These are phyloP conservation scores for Hyppa rectilinea DNA, from an alignment of 2,888 invertebrate genomes.

Conservation along the genomic window DNA sequence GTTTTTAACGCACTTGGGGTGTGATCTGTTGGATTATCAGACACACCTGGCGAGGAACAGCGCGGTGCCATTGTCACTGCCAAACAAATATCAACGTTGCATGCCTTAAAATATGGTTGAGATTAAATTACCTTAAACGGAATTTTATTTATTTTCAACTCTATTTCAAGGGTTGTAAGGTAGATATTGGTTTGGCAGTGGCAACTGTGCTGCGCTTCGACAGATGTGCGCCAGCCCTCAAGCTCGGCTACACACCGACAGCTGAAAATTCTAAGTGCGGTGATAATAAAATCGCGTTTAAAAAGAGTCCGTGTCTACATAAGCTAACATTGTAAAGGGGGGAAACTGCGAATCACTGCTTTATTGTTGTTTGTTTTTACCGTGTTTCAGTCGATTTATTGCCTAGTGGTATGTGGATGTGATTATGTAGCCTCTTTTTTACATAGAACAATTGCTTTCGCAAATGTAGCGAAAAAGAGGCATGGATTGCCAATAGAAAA, in stretches of 20 bases:
- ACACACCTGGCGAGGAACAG: no score
- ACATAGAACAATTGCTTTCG: not conserved
- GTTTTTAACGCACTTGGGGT: not conserved
- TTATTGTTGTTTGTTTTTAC: conserved; percentile 35
- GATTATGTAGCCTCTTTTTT: not conserved
- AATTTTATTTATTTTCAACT: no score
- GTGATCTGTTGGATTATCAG: not conserved
- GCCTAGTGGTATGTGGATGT: not conserved
- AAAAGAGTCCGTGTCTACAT: not conserved
- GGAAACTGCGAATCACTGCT: conserved; percentile 33
- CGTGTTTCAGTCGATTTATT: conserved; percentile 16
- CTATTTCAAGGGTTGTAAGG: no score
- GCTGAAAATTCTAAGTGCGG: not conserved
- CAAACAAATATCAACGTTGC: no score
- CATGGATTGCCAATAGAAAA: not conserved
- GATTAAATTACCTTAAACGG: no score
- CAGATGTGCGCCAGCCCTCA: no score
- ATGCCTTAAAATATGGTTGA: no score
- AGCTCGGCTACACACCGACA: not conserved
- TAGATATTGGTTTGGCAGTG: no score
- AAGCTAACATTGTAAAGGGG: not conserved
- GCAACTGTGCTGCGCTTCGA: no score
- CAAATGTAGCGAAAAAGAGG: not conserved
- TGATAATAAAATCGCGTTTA: not conserved
- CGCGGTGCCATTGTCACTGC: no score